Base-by-base conservation (phyloP, 2,888 invertebrate genomes). In the Leptinotarsa rubiginosa region DNA sequence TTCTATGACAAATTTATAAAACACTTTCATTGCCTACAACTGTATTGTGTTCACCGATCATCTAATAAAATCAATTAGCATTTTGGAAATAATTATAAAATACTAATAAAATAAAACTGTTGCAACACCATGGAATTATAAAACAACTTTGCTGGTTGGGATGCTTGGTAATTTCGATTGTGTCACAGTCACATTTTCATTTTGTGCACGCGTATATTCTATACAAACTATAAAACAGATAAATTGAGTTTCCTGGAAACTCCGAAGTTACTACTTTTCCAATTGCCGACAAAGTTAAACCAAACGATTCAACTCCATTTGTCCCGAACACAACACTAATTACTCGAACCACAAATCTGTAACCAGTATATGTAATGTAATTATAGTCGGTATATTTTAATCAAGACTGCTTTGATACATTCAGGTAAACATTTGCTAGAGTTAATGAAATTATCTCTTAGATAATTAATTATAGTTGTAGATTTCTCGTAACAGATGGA, bases 351-450 rank as follows among this genome's bases (percentile, higher is more conserved):
- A 54, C 68, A 50, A 68, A 68, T 68, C 54, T 50, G 52, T 68
- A 31, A 52, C 54, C 54, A 54, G 52, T 52, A 62, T 69, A 67
- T 71, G 65, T 50, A 73, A 70, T 72, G 77, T 73, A 77, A 79
- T 79, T 78, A 75, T 69, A 69, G 74, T 77, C 54, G 73, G 76
- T 71, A 72, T 77, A 78, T 80, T 75, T 77, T 76, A 79, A 80
- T 79, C 75, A 79, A 74, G 77, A 75, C 65, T 75, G 77, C 75
- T 75, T 76, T 75, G 72, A 74, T 74, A 69, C 56, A 54, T 69
- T 69, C 62, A n/a, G 65, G 66, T 72, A 74, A 72, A 74, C 72
- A 67, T 75, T 73, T 65, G 75, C 68, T 64, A 25, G 54, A 52
- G 72, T 69, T 68, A 64, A 70, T 73, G 59, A 68, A 75, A 64